Evolutionary conservation across 2,888 invertebrate genomes (phyloP).

Genomic region (Eumacrocentrus americanus): DNA sequence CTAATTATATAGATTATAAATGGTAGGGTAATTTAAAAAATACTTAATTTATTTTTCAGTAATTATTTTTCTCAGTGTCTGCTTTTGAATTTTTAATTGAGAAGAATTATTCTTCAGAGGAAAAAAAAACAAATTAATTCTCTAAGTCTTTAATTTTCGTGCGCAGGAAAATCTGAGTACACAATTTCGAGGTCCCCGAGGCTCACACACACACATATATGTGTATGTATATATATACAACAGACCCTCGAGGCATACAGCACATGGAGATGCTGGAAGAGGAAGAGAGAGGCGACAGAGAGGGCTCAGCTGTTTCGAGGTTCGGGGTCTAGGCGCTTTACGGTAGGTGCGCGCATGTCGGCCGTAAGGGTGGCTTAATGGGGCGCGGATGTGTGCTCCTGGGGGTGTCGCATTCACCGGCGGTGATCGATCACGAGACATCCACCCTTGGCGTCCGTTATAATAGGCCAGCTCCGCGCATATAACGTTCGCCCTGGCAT

Average conservation of each 20-base stretch:
- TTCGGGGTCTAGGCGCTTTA: slow-evolving; percentile 33
- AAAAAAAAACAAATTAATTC: neutral
- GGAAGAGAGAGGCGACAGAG: slow-evolving; percentile 30
- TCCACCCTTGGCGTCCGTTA: slow-evolving; percentile 53
- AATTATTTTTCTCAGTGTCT: neutral
- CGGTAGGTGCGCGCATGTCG: slow-evolving; percentile 46
- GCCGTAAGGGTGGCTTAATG: slow-evolving; percentile 54
- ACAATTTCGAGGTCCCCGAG: neutral
- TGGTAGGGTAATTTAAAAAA: neutral
- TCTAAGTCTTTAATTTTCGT: neutral
- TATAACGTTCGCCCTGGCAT: slow-evolving; percentile 20
- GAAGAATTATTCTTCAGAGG: neutral
- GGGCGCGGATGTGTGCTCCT: slow-evolving; percentile 57
- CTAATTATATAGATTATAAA: neutral
- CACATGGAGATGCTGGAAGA: slow-evolving; percentile 10
- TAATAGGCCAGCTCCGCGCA: slow-evolving; percentile 48
- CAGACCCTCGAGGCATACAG: too few species aligned
- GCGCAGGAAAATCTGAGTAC: neutral
- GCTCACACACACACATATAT: slow-evolving; percentile 1
- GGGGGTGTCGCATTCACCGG: slow-evolving; percentile 57
- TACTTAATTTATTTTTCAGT: neutral
- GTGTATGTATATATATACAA: slow-evolving; percentile 22
- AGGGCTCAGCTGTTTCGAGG: slow-evolving; percentile 39
- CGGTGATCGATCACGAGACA: slow-evolving; percentile 58
- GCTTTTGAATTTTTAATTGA: neutral